These are phyloP conservation scores for Apamea monoglypha DNA, from an alignment of 2,888 invertebrate species.

Conservation along the genomic window DNA sequence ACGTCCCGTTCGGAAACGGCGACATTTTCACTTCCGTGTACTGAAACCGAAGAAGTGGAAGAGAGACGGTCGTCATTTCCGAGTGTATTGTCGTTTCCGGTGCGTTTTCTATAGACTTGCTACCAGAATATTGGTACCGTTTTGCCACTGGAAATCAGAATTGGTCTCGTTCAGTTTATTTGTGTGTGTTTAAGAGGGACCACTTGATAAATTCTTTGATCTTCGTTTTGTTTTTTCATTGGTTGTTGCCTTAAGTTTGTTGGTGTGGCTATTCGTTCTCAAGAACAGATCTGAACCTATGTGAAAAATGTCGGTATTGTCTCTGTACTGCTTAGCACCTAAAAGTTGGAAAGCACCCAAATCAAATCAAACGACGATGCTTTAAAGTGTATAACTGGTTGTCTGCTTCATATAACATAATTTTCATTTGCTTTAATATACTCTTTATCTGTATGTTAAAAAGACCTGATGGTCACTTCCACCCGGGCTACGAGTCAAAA, in stretches of 20 bases:
- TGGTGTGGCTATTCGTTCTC: background rate
- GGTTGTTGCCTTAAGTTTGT: background rate
- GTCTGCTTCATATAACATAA: background rate
- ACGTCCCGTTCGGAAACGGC: conserved; percentile 56
- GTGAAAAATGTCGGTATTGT: background rate
- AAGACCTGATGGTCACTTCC: background rate
- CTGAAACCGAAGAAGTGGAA: conserved; percentile 65
- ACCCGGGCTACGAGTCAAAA: background rate
- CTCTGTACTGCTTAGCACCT: background rate
- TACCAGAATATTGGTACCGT: conserved; percentile 51
- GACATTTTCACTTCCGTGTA: conserved; percentile 64
- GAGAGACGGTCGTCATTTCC: conserved; percentile 68
- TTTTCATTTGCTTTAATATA: background rate
- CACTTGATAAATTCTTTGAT: background rate
- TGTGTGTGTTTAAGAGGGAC: conserved; percentile 5
- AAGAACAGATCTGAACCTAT: background rate
- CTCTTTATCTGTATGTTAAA: background rate
- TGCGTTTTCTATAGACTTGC: conserved; percentile 61
- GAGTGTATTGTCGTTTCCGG: conserved; percentile 64
- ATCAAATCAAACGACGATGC: no score
- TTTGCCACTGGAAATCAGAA: conserved; percentile 48
- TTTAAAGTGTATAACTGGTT: background rate
- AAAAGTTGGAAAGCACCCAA: no score
- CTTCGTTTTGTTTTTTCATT: background rate
- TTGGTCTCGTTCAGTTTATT: conserved; percentile 39